Evolutionary conservation across 2,113 vertebrate genomes (phyloP).

Genomic region (Arizona elegans): DNA sequence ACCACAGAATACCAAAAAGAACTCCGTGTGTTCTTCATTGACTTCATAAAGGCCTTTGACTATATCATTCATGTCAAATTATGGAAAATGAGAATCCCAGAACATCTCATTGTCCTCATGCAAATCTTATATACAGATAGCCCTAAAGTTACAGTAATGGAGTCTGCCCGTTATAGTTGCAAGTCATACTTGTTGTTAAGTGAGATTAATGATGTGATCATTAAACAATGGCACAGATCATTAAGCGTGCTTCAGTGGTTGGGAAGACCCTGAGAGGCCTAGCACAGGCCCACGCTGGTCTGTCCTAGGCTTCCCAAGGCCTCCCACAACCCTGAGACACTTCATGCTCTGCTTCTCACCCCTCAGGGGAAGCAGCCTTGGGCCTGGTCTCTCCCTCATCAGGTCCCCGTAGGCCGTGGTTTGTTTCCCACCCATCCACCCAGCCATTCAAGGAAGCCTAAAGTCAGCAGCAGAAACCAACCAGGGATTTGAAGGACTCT

Average conservation of each 20-base stretch:
- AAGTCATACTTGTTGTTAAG: too few species aligned
- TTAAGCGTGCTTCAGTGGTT: too few species aligned
- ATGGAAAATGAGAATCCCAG: neutral
- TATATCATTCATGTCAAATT: neutral
- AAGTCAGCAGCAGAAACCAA: neutral
- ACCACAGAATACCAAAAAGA: neutral
- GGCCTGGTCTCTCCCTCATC: neutral
- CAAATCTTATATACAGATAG: neutral
- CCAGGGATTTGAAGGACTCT: neutral
- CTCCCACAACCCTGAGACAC: neutral
- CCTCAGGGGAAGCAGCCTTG: neutral
- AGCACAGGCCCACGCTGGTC: neutral
- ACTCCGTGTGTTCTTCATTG: neutral
- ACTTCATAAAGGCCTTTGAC: neutral
- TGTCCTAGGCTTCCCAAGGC: neutral
- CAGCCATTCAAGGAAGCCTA: neutral
- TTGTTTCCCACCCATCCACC: neutral
- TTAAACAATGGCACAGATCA: too few species aligned
- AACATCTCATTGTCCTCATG: neutral
- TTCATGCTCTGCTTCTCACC: neutral
- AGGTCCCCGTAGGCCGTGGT: neutral
- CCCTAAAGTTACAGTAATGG: too few species aligned
- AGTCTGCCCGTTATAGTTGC: too few species aligned
- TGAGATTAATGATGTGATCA: too few species aligned
- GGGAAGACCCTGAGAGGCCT: too few species aligned